phyloP scores from a whole-genome alignment of 2,888 invertebrate species.

The Trissolcus brochymenae region DNA sequence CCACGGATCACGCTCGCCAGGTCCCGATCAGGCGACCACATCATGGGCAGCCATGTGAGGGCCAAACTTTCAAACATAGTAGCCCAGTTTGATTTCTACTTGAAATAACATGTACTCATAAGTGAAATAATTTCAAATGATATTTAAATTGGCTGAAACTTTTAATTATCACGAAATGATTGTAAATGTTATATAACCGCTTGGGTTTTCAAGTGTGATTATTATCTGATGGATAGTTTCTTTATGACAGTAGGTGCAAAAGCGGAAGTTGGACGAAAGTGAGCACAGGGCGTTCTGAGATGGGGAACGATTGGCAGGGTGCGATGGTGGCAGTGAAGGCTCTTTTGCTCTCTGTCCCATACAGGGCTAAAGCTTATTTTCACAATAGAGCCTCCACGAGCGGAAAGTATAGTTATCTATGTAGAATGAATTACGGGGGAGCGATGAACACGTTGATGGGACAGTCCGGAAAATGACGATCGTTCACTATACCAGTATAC shows the following conservation, averaged over 20 bases:
- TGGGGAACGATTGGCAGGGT: conserved; percentile 43
- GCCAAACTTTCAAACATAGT: too few relatives aligned
- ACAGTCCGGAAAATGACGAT: conserved; percentile 72
- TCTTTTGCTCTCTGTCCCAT: conserved; percentile 68
- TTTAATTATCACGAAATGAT: too few relatives aligned
- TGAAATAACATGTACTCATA: too few relatives aligned
- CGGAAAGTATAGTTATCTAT: conserved; percentile 74
- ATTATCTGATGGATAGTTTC: conserved; percentile 1
- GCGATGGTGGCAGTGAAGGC: conserved; percentile 12
- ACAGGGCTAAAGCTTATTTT: conserved; percentile 63
- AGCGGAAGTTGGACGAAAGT: conserved; percentile 49
- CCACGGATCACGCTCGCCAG: too few relatives aligned
- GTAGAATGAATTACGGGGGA: conserved; percentile 66
- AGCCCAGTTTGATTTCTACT: too few relatives aligned
- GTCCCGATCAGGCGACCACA: too few relatives aligned
- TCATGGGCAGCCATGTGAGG: too few relatives aligned
- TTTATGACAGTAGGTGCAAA: conserved; percentile 47
- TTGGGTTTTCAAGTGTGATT: too few relatives aligned
- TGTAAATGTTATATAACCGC: too few relatives aligned
- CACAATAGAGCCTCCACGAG: conserved; percentile 69
- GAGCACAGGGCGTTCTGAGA: conserved; percentile 41
- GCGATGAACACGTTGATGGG: conserved; percentile 72
- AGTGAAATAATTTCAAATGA: too few relatives aligned
- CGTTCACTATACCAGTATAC: conserved; percentile 45
- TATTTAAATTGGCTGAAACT: too few relatives aligned